These are phyloP conservation scores for Ranitomeya variabilis DNA, from an alignment of 2,113 vertebrate genomes.

Conservation along the genomic window DNA sequence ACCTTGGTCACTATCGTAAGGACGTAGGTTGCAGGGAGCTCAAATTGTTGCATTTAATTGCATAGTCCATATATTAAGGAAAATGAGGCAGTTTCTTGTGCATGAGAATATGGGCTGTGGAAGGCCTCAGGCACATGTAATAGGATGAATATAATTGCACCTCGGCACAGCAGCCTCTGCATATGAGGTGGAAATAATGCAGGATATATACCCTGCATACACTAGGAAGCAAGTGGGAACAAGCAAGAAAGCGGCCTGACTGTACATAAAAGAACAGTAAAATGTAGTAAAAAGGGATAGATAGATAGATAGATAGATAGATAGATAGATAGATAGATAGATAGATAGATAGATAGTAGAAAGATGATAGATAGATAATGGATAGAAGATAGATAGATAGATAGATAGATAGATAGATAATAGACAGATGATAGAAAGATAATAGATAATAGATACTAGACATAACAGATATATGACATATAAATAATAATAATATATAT, in stretches of 20 bases:
- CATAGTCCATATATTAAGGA: background rate
- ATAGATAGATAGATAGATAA: too few species aligned
- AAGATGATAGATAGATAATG: too few species aligned
- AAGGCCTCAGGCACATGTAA: constrained; percentile 65
- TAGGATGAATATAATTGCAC: background rate
- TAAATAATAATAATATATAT: too few species aligned
- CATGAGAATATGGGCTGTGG: constrained; percentile 61
- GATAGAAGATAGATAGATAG: too few species aligned
- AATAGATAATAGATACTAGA: background rate
- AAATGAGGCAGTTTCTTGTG: constrained; percentile 31
- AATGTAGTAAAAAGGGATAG: background rate
- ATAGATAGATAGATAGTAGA: too few species aligned
- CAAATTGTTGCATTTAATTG: background rate
- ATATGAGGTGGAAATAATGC: background rate
- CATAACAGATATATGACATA: too few species aligned
- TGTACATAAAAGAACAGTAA: too few species aligned
- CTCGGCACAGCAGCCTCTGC: background rate
- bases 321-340: background rate
- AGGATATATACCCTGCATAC: background rate
- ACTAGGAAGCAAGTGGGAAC: too few species aligned
- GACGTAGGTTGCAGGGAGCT: background rate
- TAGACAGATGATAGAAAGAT: too few species aligned
- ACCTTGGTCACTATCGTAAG: constrained; percentile 5
- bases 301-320: background rate
- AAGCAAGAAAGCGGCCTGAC: background rate